Base-by-base conservation (phyloP, 2,888 invertebrate species). In the Cosmia pyralina region DNA sequence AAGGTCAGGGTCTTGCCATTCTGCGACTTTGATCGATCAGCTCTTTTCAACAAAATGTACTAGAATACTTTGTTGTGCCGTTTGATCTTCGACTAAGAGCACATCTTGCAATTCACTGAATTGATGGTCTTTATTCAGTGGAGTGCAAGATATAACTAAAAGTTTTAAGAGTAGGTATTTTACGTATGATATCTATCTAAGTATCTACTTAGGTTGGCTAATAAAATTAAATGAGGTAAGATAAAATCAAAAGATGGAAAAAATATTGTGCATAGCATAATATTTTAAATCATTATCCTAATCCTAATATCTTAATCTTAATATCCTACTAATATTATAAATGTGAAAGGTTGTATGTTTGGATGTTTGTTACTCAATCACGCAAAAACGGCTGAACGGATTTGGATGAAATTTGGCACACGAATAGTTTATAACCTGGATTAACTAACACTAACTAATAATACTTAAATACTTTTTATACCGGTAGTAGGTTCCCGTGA, bases 21-120 rank as follows among this genome's bases (percentile, higher is more conserved):
- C 52, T 22, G 57, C 17, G 55, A 60, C 65, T 69, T 69, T 62
- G 55, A 80, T 80, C 48, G 75, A 78, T 80, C 52, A 65, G 64
- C 65, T 80, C 60, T 69, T 65, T 78, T 69, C 59, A 62, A 62
- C 64, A 57, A 65, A 68, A 57, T 75, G 41, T 17, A 57, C 68
- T 48, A 44, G 15, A 68, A 62, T 62, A 64, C 60, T 58, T 75
- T 80, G 50, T 69, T 74, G 62, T 59, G 19, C 22, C 38, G 41
- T 78, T 69, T 55, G 59, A 72, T 79, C 48, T 55, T 34, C 17
- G 8, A 60, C 50, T 77, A 22, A 48, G 19, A 72, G 48, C 46
- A 65, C 62, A 48, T 69, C 77, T 69, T 62, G 60, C 60, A 55
- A 62, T 75, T 62, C 50, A 62, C 44, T 75, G n/a, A 62, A 55